Conservation (phyloP, 2,113 vertebrate species). For the Phrynocephalus versicolor region DNA sequence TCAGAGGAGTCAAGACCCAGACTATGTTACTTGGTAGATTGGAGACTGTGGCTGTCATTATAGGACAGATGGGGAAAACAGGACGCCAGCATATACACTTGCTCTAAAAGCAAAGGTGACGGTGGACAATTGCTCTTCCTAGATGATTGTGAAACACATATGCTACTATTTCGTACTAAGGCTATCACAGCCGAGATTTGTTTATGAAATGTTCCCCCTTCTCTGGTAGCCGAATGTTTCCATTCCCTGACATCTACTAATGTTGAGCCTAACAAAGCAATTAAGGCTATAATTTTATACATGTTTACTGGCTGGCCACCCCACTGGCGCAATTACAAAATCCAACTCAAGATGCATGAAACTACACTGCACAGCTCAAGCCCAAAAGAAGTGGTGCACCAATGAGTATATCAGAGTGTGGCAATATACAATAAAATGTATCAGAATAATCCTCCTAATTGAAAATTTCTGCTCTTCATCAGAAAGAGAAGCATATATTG, state of each 20-base stretch:
- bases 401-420: constrained; percentile 20
- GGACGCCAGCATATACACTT: neutral
- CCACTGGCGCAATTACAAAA: neutral
- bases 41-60: neutral
- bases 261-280: constrained; percentile 20
- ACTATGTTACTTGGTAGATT: neutral
- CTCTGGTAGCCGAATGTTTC: neutral
- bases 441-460: neutral
- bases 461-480: neutral
- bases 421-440: neutral
- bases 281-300: neutral
- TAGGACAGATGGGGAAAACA: neutral
- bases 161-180: neutral
- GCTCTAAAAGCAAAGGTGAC: neutral
- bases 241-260: neutral
- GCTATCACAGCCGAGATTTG: neutral
- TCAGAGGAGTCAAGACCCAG: neutral
- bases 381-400: constrained; percentile 24
- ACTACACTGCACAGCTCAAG: neutral
- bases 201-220: neutral
- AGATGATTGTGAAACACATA: neutral
- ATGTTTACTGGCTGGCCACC: neutral
- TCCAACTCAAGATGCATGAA: neutral
- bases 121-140: neutral
- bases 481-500: neutral